Evolutionary conservation across 2,888 invertebrate genomes (phyloP), one percentile per base, ranked within the genome.

Genomic region (Tenthredo distinguenda): DNA sequence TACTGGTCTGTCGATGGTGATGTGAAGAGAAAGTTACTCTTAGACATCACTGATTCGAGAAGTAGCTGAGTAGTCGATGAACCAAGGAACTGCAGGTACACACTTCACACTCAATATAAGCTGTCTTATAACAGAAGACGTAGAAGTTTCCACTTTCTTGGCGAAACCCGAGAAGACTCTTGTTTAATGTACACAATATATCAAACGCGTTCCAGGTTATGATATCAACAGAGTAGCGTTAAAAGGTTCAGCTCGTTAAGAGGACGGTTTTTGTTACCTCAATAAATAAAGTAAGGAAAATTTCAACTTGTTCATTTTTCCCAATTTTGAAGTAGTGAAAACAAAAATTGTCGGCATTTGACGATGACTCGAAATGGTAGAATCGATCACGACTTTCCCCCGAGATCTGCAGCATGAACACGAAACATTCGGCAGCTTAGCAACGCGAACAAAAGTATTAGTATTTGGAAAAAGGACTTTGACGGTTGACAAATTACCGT

Each of bases 391-490:
- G 12, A 62, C 62, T 62, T 62, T 62, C 4, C 4, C 15, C 15
- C 3, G 26, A 34, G 26, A 34, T 26, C 31, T 43, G 7, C 4
- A 40, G 40, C 50, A 18, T 26, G 15, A 50, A 10, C 4, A 34
- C n/a, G 4, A n/a, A 77, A 77, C 31, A 55, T 34, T 55, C 55
- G 31, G 55, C 55, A 18, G 81, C 62, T 21, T 81, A n/a, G 26
- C 81, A 81, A 81, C 81, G 62, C n/a, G 34, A 81, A 81, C 62
- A 81, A 81, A 40, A 81, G 1, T 62, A 12, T 81, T 18, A n/a
- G 18, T 26, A 81, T 81, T 62, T 81, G 37, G 21, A 40, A 62
- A 37, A 58, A 79, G 62, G 5, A 37, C 18, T 34, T 21, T 79
- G 55, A 40, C 62, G 6, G 62, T 21, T 21, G 21, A 58, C 62